Conservation (phyloP, 1,140 invertebrate genomes). For the Eupeodes corollae region DNA sequence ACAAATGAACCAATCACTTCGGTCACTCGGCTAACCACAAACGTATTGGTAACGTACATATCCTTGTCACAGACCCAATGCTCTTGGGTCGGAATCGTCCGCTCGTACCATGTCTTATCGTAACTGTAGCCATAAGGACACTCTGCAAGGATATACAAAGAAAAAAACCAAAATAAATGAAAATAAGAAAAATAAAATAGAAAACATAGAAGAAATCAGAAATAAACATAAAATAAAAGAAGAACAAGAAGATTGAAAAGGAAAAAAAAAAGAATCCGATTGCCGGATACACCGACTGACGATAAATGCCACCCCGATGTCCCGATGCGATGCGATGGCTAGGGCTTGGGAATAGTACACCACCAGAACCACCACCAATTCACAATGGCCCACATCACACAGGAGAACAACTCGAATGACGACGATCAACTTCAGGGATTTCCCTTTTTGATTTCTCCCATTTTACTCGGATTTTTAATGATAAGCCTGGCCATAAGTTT, state of each 20-base stretch:
- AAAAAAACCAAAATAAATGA: neutral
- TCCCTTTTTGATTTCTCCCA: neutral
- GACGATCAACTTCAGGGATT: neutral
- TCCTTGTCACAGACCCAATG: constrained; percentile 46
- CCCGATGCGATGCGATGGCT: neutral
- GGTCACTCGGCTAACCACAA: constrained; percentile 40
- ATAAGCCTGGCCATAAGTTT: no score
- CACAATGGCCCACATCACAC: neutral
- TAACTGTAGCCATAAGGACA: constrained; percentile 44
- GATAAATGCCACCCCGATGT: neutral
- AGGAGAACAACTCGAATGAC: neutral
- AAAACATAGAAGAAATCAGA: neutral
- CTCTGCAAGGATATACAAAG: constrained; percentile 18
- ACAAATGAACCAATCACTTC: constrained; percentile 42
- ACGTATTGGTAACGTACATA: constrained; percentile 40
- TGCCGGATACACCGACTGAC: constrained; percentile 1
- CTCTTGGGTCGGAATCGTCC: constrained; percentile 38
- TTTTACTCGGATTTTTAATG: neutral
- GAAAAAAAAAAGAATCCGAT: neutral
- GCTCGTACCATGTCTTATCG: constrained; percentile 41
- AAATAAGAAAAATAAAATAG: neutral
- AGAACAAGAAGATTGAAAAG: neutral
- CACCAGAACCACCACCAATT: neutral
- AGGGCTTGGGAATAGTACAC: neutral
- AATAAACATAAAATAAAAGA: neutral